Evolutionary conservation across 2,797 vertebrate genomes (phyloP), one percentile per base, ranked within the genome.

Genomic region (Thaleichthys pacificus): DNA sequence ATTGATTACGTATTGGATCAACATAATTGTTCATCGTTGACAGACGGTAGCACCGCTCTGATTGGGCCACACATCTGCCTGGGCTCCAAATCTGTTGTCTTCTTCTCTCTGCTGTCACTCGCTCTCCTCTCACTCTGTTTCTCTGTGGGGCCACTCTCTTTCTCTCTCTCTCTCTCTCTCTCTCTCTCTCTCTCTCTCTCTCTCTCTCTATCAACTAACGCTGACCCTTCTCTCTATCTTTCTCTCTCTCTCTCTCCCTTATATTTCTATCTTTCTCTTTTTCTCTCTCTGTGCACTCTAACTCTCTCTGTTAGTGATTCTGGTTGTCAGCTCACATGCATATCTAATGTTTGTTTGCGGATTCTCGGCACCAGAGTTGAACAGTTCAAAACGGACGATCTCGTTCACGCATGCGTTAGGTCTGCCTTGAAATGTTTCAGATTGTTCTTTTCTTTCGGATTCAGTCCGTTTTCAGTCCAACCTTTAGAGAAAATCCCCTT

Each of bases 1-100:
- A 91, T 90, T 84, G 85, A 90, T 89, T 85, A 78, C 78, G 61
- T 74, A 84, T 87, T 76, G 73, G 80, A 84, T 86, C 80, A 81
- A 65, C 80, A 42, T 65, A 63, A 62, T 64, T 72, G 60, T 83
- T 80, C 74, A 78, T 89, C 77, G 84, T 51, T 51, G 64, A 67
- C 75, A 14, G 68, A 65, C 32, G 32, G 63, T 51, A 4, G 32
- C 77, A 54, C 70, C 77, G 49, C 51, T 70, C 76, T 15, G 2
- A 14, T 6, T 32, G 2, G 15, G 11, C 14, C 14, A 17, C 26
- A 32, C 24, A 30, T 65, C 62, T 42, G 8, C 22, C 62, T 35
- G 0, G 17, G 9, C 17, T 15, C 61, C 19, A 19, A n/a, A n/a
- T 30, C 5, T 9, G 14, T 21, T 35, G 28, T 35, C 7, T 35